Conservation (phyloP, 2,888 invertebrate species). For the Meliscaeva auricollis region DNA sequence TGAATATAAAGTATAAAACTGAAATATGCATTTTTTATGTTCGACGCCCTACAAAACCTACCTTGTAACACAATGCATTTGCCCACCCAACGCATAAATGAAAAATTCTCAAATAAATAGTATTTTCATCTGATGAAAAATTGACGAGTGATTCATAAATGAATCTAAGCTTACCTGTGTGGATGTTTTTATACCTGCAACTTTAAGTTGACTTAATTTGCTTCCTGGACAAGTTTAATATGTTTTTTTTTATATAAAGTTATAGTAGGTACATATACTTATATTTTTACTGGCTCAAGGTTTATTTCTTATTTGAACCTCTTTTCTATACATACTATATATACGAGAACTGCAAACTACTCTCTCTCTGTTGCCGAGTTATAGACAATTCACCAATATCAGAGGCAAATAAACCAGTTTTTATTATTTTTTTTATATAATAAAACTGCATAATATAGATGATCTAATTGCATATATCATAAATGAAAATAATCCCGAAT, state of each 20-base stretch:
- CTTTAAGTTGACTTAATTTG: neutral
- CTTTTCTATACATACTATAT: neutral
- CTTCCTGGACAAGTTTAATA: conserved; percentile 13
- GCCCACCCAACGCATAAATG: too few relatives aligned
- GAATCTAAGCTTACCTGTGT: too few relatives aligned
- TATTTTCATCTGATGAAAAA: too few relatives aligned
- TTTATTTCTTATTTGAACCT: neutral
- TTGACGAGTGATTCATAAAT: too few relatives aligned
- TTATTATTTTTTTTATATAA: too few relatives aligned
- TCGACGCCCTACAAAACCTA: too few relatives aligned
- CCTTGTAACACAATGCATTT: too few relatives aligned
- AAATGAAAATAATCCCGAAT: neutral
- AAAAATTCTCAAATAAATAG: too few relatives aligned
- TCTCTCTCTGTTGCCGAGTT: neutral
- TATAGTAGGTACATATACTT: too few relatives aligned
- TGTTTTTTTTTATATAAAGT: conserved; percentile 11
- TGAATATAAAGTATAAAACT: too few relatives aligned
- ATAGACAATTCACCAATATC: neutral
- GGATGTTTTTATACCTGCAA: conserved; percentile 1
- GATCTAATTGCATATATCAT: neutral
- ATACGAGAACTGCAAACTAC: neutral
- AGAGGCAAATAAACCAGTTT: conserved; percentile 4
- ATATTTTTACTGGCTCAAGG: conserved; percentile 21
- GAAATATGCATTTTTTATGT: too few relatives aligned
- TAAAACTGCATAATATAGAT: neutral